Evolutionary conservation across 2,113 vertebrate species (phyloP).

Genomic region (Propithecus coquereli): DNA sequence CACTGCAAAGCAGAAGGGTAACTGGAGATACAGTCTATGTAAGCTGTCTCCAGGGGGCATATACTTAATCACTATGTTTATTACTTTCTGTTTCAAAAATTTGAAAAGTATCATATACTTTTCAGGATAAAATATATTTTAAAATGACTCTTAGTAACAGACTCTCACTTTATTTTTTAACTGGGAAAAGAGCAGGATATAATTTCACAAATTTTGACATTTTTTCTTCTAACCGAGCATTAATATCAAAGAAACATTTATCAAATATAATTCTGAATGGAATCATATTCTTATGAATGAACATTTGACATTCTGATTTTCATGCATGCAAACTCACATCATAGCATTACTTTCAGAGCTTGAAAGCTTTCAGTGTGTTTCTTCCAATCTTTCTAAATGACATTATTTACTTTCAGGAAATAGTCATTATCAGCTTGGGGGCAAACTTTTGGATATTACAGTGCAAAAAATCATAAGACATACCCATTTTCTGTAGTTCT

Average conservation of each 20-base stretch:
- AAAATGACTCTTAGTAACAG: background rate
- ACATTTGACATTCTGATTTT: slow-evolving; percentile 18
- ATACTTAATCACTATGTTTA: background rate
- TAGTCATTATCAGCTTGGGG: background rate
- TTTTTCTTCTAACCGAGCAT: background rate
- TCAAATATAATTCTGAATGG: background rate
- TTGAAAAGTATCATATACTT: background rate
- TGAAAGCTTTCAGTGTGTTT: background rate
- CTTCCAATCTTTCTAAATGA: background rate
- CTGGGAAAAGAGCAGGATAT: background rate
- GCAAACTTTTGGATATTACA: background rate
- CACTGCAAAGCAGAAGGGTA: background rate
- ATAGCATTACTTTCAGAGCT: background rate
- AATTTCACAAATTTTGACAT: background rate
- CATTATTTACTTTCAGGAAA: slow-evolving; percentile 27
- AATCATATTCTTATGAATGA: background rate
- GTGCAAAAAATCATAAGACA: background rate
- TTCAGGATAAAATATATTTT: background rate
- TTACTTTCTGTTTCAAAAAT: background rate
- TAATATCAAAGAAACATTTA: slow-evolving; percentile 12
- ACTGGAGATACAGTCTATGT: rapidly evolving
- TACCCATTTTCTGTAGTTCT: background rate
- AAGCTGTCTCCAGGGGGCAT: background rate
- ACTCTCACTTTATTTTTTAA: background rate
- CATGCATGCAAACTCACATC: background rate